Evolutionary conservation across 2,113 vertebrate species (phyloP).

Genomic region (Ptilorrhoa leucosticta): DNA sequence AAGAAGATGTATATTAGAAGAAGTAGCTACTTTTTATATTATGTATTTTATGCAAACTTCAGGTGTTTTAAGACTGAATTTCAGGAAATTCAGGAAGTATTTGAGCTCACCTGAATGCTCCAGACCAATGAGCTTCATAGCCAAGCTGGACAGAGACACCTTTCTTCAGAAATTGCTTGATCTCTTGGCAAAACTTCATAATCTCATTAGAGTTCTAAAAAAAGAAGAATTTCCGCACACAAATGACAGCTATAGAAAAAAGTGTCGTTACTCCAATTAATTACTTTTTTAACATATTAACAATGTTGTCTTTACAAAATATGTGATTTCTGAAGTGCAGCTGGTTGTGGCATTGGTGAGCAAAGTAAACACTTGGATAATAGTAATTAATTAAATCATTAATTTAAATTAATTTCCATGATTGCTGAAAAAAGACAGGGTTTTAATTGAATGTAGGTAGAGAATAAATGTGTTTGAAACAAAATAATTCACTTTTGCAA

Average conservation of each 20-base stretch:
- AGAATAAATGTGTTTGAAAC: neutral
- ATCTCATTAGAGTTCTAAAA: neutral
- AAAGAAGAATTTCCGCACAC: neutral
- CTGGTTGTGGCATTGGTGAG: neutral
- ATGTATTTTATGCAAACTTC: neutral
- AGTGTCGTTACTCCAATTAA: neutral
- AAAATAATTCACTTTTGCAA: neutral
- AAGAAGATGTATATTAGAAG: neutral
- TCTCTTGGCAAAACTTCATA: neutral
- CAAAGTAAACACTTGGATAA: neutral
- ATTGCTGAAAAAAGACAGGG: neutral
- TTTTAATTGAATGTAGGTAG: neutral
- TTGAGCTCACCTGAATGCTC: neutral
- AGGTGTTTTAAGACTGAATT: neutral
- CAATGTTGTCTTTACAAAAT: neutral
- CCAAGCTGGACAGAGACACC: neutral
- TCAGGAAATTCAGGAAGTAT: neutral
- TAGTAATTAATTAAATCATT: neutral
- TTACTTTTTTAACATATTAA: neutral
- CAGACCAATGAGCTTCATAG: fast-evolving
- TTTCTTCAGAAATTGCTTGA: neutral
- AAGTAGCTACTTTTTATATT: neutral
- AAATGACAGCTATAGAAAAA: neutral
- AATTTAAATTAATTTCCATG: neutral
- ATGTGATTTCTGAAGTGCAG: neutral